Percentiles rank a stretch among this genome's conserved stretches.
These are phyloP conservation scores for Grammatotria lemairii DNA, from an alignment of 2,113 vertebrate genomes.

Conservation along the genomic window DNA sequence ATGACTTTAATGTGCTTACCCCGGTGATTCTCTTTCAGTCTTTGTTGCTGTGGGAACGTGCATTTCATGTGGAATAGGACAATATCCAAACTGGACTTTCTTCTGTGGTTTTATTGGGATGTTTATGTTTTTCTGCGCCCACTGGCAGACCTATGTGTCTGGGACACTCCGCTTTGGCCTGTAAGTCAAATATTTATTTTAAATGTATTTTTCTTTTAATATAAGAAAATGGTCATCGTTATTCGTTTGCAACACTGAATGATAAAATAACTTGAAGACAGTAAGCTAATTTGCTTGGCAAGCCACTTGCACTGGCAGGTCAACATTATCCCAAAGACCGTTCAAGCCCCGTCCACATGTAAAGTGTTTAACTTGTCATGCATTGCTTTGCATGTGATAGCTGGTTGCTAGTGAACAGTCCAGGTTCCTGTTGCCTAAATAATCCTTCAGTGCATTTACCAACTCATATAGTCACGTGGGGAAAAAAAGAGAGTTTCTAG, in stretches of 20 bases:
- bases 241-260: background rate
- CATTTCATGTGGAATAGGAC: conserved; percentile 82
- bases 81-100: conserved; percentile 85
- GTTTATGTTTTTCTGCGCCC: conserved; percentile 98
- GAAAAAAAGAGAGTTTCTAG: background rate
- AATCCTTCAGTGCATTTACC: background rate
- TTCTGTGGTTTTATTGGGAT: conserved; percentile 91
- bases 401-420: background rate
- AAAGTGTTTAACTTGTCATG: background rate
- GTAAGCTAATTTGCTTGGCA: background rate
- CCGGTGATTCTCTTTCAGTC: conserved; percentile 64
- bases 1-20: background rate
- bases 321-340: background rate
- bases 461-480: background rate
- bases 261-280: background rate
- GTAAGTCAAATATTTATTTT: conserved; percentile 69
- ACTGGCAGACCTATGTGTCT: conserved; percentile 98
- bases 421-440: background rate
- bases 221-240: background rate
- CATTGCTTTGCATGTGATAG: background rate
- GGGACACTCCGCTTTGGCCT: conserved; percentile 89
- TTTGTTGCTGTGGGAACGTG: conserved; percentile 87
- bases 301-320: background rate
- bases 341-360: background rate
- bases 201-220: background rate